Conservation (phyloP, 2,888 invertebrate species). For the Candidula unifasciata region DNA sequence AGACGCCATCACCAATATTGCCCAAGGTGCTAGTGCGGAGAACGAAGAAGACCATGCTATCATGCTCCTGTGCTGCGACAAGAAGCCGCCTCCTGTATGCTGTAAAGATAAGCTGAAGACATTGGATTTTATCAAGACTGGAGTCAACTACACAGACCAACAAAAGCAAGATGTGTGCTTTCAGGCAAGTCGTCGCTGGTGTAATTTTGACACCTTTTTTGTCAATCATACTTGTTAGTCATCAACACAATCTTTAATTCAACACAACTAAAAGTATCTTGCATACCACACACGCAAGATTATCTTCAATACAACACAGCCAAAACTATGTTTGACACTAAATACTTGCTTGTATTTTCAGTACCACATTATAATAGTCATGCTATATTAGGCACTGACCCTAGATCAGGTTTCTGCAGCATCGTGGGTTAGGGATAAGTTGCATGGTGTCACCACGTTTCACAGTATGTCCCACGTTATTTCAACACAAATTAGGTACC, state of each 20-base stretch:
- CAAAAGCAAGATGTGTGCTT: neutral
- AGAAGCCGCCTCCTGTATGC: conserved; percentile 4
- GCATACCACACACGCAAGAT: too few relatives aligned
- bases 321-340: too few relatives aligned
- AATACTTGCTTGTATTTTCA: too few relatives aligned
- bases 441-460: too few relatives aligned
- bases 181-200: neutral
- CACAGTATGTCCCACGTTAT: too few relatives aligned
- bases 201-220: neutral
- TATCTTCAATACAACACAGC: too few relatives aligned
- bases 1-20: conserved; percentile 48
- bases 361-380: neutral
- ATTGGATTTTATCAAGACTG: neutral
- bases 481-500: too few relatives aligned
- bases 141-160: neutral
- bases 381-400: too few relatives aligned
- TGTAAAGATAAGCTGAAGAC: conserved; percentile 14
- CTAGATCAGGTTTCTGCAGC: too few relatives aligned
- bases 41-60: neutral
- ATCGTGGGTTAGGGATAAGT: too few relatives aligned
- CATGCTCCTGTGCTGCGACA: conserved; percentile 47
- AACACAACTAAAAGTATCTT: too few relatives aligned
- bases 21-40: neutral
- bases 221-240: neutral
- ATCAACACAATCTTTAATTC: too few relatives aligned